Conservation (phyloP, 2,888 invertebrate species). For the Merodon equestris region DNA sequence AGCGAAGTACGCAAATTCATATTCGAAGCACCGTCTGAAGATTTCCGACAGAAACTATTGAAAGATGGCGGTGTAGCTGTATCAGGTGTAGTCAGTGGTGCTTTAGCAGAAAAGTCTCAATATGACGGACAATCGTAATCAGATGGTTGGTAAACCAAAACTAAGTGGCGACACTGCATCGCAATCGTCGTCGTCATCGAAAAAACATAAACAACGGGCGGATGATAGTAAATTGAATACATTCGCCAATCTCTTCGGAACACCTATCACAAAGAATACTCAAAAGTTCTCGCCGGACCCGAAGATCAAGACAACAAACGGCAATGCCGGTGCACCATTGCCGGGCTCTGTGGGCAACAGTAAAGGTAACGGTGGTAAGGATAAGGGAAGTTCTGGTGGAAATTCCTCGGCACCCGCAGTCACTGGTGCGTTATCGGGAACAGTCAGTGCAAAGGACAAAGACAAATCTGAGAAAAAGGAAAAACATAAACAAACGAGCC, state of each 20-base stretch:
- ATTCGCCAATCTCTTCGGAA: conserved; percentile 90
- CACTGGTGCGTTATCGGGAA: conserved; percentile 52
- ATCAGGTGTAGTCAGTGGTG: conserved; percentile 66
- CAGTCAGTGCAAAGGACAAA: conserved; percentile 71
- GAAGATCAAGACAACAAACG: conserved; percentile 54
- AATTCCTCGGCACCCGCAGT: conserved; percentile 14
- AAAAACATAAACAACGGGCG: conserved; percentile 82
- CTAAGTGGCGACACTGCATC: conserved; percentile 74
- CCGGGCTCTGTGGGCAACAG: conserved; percentile 16
- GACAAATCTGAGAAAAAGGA: conserved; percentile 81
- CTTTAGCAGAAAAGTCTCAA: conserved; percentile 80
- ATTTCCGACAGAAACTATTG: conserved; percentile 91
- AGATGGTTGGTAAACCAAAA: conserved; percentile 86
- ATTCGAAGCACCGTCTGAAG: conserved; percentile 92
- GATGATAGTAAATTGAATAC: conserved; percentile 82
- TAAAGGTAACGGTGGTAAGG: conserved; percentile 49
- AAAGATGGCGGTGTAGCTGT: conserved; percentile 89
- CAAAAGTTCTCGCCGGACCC: conserved; percentile 79
- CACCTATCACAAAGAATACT: conserved; percentile 87
- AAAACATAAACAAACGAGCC: conserved; percentile 81
- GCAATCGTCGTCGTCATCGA: conserved; percentile 72
- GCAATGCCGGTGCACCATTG: conserved; percentile 38
- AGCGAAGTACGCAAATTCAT: conserved; percentile 89
- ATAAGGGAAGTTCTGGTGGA: conserved; percentile 28
- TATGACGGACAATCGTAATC: conserved; percentile 80